Evolutionary conservation across 2,113 vertebrate genomes (phyloP).

Genomic region (Neotragus pygmaeus): DNA sequence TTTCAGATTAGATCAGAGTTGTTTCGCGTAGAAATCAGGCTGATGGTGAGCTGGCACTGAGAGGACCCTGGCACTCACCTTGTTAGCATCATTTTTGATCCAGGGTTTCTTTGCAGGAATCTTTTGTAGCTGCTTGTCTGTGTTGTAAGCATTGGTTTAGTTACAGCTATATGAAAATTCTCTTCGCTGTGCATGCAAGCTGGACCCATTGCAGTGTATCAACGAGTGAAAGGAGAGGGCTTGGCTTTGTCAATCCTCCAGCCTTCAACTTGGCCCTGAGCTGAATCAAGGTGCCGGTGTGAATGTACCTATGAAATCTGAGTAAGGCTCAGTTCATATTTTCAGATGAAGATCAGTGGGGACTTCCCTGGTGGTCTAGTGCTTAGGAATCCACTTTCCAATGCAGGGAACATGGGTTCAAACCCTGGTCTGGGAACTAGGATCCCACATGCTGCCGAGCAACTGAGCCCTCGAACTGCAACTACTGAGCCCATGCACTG

Average conservation of each 20-base stretch:
- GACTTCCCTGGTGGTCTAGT: not conserved
- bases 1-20: not conserved
- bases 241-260: not conserved
- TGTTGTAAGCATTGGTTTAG: not conserved
- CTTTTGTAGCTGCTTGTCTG: not conserved
- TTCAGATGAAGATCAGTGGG: not conserved
- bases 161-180: not conserved
- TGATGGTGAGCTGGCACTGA: not conserved
- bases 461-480: not conserved
- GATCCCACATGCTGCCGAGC: not conserved
- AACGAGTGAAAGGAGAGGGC: not conserved
- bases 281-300: not conserved
- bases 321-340: not conserved
- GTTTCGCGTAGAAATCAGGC: not conserved
- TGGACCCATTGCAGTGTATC: too few relatives aligned
- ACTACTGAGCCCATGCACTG: not conserved
- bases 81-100: not conserved
- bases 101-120: not conserved
- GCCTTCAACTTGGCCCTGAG: not conserved
- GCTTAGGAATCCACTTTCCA: fast-evolving
- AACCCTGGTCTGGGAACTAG: not conserved
- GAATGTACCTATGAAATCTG: not conserved
- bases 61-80: not conserved
- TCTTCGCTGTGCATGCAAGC: not conserved
- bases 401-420: not conserved